Conservation (phyloP, 2,888 invertebrate genomes). For the Cephus spinipes region DNA sequence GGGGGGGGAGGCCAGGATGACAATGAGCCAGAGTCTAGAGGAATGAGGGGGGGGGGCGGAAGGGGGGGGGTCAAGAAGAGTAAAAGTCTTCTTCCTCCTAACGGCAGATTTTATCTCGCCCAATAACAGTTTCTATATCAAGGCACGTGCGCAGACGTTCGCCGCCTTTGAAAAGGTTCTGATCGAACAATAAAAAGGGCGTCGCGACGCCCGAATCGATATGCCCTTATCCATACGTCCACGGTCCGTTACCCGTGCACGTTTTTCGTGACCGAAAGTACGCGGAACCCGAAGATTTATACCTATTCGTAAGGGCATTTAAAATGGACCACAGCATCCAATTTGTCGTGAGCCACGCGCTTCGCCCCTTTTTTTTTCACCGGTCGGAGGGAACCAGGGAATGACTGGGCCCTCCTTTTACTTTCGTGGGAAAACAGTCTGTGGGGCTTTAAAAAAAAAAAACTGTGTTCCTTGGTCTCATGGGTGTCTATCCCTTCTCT, state of each 20-base stretch:
- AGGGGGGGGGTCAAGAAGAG: neutral
- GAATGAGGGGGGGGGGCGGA: neutral
- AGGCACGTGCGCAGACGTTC: slow-evolving; percentile 19
- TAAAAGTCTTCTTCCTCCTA: neutral
- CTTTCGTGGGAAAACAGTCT: neutral
- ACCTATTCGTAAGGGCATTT: neutral
- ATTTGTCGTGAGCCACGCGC: neutral
- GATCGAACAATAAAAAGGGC: slow-evolving; percentile 19
- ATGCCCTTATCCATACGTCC: slow-evolving; percentile 23
- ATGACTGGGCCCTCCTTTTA: neutral
- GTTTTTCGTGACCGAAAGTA: neutral
- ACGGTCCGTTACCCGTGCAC: neutral
- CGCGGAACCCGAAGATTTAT: neutral
- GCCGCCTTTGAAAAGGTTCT: slow-evolving; percentile 33
- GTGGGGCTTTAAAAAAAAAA: neutral
- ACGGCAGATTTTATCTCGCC: slow-evolving; percentile 42
- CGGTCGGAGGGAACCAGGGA: too few species aligned
- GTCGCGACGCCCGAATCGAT: slow-evolving; percentile 30
- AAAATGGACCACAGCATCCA: neutral
- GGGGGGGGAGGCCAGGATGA: too few species aligned
- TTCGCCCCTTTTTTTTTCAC: neutral
- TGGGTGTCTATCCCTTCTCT: neutral
- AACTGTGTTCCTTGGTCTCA: neutral
- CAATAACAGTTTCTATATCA: slow-evolving; percentile 47
- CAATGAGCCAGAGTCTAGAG: too few species aligned